Base-by-base conservation (phyloP, 2,797 vertebrate genomes). In the Dromococcyx pavoninus region DNA sequence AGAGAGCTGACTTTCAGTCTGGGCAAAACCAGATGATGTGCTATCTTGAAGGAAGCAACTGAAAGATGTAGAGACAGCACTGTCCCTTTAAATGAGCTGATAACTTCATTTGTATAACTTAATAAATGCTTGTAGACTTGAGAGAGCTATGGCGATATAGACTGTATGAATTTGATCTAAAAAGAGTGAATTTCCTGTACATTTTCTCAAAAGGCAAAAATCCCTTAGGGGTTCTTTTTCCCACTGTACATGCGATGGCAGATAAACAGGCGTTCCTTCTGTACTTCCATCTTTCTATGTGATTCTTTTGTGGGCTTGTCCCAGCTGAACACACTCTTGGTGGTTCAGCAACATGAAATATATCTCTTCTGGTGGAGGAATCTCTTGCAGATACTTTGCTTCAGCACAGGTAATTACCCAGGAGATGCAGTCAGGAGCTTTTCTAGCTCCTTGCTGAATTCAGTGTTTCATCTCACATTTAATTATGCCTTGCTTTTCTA, bases 361-460 rank as follows among this genome's bases (percentile, higher is more conserved):
- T 3, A 5, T 75, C 25, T 35, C n/a, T 78, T 25, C 73, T 86
- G 65, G 72, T 16, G 9, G 14, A 72, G 54, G 69, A 89, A 79
- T 51, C 14, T 78, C 67, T 89, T 72, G 78, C 46, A 88, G 85
- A 86, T 74, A 67, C 13, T 91, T 91, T 76, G 66, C 67, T 85
- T 43, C 25, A 73, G 57, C 66, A 37, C 41, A 48, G 37, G 54
- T 66, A 91, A 89, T 94, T 91, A 89, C 75, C 64, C 13, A 4
- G 78, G 82, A 80, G 74, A 64, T 71, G 32, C n/a, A 81, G 79
- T 74, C 48, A 46, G 53, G n/a, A 78, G 39, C 16, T 71, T 91
- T 62, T 93, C 61, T 74, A 74, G 50, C 74, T 95, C 90, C 78
- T 95, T 88, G 70, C 53, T 64, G 74, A 91, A 84, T 91, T 91